Evolutionary conservation across 2,113 vertebrate species (phyloP), one percentile per base, ranked within the genome.

Genomic region (Stercorarius parasiticus): DNA sequence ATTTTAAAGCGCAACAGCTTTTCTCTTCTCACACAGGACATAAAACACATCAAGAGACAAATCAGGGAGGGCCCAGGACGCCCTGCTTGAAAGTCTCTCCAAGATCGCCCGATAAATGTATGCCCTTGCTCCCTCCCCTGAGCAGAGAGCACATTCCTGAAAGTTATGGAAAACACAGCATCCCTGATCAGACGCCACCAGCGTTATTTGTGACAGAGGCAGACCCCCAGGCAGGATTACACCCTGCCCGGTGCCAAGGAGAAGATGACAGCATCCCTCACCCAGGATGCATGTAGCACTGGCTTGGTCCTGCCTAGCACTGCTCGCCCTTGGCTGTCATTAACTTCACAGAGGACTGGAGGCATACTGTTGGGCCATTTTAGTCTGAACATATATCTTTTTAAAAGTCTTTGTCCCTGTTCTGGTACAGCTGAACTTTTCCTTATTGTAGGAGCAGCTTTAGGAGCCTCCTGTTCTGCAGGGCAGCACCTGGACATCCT

Each of bases 81-180:
- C 19, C 29, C 45, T 71, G 17, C 13, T 53, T 40, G 38, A 58
- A 92, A 81, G n/a, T 5, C 5, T 76, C 76, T 76, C 72, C 1
- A 1, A 40, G 25, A 59, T 12, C 0, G 0, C 49, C 13, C 36
- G 21, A 20, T 7, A 72, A 81, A 40, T 2, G 3, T 14, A 15
- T 53, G 18, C 7, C 40, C 27, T 64, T 5, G 2, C 32, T 87
- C 15, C 10, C 34, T 50, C 9, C 55, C 43, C 73, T 15, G 14
- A 85, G 49, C 32, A 82, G 45, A 78, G 6, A 56, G 17, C 10
- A 38, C 0, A 2, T 16, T 70, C 19, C 64, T 73, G 43, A 38
- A 73, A 40, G 32, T 38, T 61, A 45, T 47, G 82, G 32, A 36
- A 77, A 62, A 34, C 18, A 36, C 25, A 69, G 43, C 32, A 21